A percentile compares a stretch with the other conserved stretches of the same genome.
Conservation (phyloP, 2,797 vertebrate species). For the Xenentodon cancila region DNA sequence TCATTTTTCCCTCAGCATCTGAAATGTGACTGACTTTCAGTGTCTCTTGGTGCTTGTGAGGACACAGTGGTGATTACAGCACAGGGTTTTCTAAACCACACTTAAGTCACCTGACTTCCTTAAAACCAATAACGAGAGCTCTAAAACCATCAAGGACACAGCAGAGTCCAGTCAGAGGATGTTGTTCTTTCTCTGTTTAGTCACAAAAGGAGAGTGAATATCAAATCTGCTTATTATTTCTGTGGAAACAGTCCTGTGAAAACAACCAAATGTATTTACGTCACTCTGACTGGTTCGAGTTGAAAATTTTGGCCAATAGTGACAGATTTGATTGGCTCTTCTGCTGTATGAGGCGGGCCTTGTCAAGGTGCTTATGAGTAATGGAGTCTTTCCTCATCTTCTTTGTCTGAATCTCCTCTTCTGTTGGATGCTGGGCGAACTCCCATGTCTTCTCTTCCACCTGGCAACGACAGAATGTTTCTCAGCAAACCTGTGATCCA, state of each 20-base stretch:
- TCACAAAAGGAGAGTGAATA: neutral
- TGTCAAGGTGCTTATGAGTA: slow-evolving; percentile 75
- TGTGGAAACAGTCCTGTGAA: neutral
- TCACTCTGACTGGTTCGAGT: slow-evolving; percentile 51
- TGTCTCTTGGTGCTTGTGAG: no score
- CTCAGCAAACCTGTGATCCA: no score
- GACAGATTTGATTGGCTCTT: slow-evolving; percentile 78
- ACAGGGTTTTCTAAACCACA: no score
- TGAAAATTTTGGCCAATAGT: slow-evolving; percentile 90
- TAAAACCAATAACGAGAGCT: no score
- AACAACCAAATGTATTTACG: neutral
- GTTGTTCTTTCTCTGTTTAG: neutral
- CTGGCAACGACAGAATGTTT: slow-evolving; percentile 18
- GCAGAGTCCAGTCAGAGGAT: no score
- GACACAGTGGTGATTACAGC: no score
- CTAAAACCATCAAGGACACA: no score
- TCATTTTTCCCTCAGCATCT: no score
- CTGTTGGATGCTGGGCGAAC: slow-evolving; percentile 87
- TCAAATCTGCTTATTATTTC: neutral
- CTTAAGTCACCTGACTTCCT: no score
- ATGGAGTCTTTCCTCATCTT: slow-evolving; percentile 45
- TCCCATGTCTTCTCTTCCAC: slow-evolving; percentile 83
- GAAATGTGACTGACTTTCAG: no score
- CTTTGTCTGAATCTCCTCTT: slow-evolving; percentile 85
- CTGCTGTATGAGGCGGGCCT: slow-evolving; percentile 66